A percentile compares a stretch with the other conserved stretches of the same genome.
Evolutionary conservation across 2,113 vertebrate species (phyloP).

Genomic region (Zosterops borbonicus): DNA sequence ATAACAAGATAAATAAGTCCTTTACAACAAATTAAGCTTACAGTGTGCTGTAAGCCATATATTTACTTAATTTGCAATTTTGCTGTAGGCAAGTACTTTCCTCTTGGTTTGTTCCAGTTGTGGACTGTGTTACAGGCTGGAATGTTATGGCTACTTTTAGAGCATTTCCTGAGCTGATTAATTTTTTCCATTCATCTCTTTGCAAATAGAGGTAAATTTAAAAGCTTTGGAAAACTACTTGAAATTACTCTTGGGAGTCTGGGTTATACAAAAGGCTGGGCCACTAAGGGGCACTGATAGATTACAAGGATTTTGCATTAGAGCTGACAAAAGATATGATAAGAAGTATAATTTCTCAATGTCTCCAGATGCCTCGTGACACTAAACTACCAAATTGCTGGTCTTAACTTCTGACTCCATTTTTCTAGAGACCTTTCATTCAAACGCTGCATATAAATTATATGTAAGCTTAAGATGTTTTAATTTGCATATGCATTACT

Average conservation of each 20-base stretch:
- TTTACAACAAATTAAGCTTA: background rate
- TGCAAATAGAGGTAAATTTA: constrained; percentile 24
- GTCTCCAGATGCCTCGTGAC: background rate
- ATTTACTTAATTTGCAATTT: constrained; percentile 2
- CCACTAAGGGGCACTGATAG: background rate
- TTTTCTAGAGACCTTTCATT: background rate
- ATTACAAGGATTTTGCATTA: background rate
- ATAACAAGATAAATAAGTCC: background rate
- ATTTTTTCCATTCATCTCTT: constrained; percentile 53
- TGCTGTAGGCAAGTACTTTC: background rate
- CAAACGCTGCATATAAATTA: background rate
- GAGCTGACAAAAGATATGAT: background rate
- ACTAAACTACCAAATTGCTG: background rate
- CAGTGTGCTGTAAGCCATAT: background rate
- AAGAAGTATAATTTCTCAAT: background rate
- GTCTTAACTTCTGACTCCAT: background rate
- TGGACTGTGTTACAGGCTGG: background rate
- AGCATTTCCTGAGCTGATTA: background rate
- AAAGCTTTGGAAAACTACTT: constrained; percentile 16
- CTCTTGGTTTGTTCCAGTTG: background rate
- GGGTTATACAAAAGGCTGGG: background rate
- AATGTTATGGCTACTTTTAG: background rate
- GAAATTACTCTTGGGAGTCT: background rate
- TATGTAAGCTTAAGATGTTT: background rate
- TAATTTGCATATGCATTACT: background rate